Conservation (phyloP, 30 jellyfish, hydroid and myxozoan species). For the Turritopsis rubra region DNA sequence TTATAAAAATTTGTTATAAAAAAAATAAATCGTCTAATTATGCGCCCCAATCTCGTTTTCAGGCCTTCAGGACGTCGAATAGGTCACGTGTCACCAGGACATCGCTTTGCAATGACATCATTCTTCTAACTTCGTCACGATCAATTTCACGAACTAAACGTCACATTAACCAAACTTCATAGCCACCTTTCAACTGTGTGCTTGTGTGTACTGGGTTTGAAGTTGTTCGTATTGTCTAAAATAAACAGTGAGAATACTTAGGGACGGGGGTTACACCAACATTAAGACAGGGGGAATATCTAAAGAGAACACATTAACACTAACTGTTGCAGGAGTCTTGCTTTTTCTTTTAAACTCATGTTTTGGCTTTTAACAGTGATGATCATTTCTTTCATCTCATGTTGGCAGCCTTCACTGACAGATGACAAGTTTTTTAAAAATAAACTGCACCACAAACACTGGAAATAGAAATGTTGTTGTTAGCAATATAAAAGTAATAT, state of each 20-base stretch:
- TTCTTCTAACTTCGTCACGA: neutral
- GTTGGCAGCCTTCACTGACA: constrained; percentile 23
- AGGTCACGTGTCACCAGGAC: neutral
- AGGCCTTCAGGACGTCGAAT: neutral
- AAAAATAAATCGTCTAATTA: no score
- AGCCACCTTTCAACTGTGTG: neutral
- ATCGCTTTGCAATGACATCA: neutral
- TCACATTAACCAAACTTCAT: no score
- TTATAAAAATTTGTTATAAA: neutral
- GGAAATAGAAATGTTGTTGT: neutral
- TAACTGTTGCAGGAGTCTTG: constrained; percentile 44
- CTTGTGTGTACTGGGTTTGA: neutral
- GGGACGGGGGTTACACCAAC: no score
- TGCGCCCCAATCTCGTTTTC: neutral
- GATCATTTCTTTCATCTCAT: constrained; percentile 3
- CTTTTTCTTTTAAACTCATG: constrained; percentile 38
- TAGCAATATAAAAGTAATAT: neutral
- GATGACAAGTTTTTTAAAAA: constrained; percentile 44
- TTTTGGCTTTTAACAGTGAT: constrained; percentile 33
- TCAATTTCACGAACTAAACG: no score
- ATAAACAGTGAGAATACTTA: neutral
- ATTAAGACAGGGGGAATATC: neutral
- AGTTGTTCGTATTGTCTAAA: constrained; percentile 13
- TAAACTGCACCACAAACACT: constrained; percentile 60
- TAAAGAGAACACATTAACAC: neutral